These are phyloP conservation scores for Lypha dubia DNA, from an alignment of 2,888 invertebrate species.

Conservation along the genomic window DNA sequence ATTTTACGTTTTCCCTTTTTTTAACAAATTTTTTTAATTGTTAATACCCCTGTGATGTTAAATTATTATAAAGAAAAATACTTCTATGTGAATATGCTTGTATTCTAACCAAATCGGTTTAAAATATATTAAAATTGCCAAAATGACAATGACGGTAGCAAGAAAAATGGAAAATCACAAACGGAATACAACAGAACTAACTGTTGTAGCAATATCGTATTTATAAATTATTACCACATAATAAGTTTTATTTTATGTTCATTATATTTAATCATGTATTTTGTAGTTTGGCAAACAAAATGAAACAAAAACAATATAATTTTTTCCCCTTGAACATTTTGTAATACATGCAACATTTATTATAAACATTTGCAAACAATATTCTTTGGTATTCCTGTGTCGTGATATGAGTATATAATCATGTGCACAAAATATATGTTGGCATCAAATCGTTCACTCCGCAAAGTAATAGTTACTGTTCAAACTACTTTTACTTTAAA, in stretches of 20 bases:
- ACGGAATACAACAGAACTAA: too few species aligned
- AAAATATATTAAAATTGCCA: too few species aligned
- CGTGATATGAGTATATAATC: constrained; percentile 10
- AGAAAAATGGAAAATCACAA: too few species aligned
- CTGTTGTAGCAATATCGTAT: too few species aligned
- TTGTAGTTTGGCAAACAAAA: constrained; percentile 11
- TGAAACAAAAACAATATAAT: too few species aligned
- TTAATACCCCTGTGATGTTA: too few species aligned
- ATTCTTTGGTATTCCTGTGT: neutral
- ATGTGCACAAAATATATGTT: constrained; percentile 20
- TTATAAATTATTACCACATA: constrained; percentile 58
- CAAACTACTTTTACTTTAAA: constrained; percentile 34
- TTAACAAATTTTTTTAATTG: too few species aligned
- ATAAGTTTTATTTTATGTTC: constrained; percentile 49
- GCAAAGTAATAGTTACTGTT: constrained; percentile 21
- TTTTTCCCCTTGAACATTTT: neutral
- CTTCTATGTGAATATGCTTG: too few species aligned
- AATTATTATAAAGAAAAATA: too few species aligned
- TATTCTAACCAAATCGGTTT: too few species aligned
- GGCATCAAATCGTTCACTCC: constrained; percentile 27
- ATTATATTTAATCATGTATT: constrained; percentile 44
- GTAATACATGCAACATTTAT: neutral
- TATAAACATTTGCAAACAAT: neutral
- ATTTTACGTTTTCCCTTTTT: too few species aligned
- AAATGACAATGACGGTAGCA: too few species aligned